Base-by-base conservation (phyloP, 2,797 vertebrate species). In the Orestias chungarensis region DNA sequence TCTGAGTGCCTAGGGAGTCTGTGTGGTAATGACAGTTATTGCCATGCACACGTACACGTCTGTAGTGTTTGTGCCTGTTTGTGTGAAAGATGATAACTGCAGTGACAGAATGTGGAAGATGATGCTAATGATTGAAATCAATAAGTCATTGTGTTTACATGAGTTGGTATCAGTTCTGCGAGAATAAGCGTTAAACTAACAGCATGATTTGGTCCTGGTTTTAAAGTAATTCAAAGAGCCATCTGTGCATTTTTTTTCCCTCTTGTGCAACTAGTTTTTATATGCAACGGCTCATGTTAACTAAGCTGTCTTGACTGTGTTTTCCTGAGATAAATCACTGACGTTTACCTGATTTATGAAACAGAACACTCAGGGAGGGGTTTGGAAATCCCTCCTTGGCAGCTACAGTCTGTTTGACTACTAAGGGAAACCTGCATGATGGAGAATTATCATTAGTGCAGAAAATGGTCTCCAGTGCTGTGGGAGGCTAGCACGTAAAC, bases 381-480 rank as follows among this genome's bases (percentile, higher is more conserved):
- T 77, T 80, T 66, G 70, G 67, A 78, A 70, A 67, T 52, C 68
- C 66, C 71, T 70, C 71, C 70, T 79, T 83, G 76, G 77, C 83
- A 78, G 71, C 76, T 47, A 57, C 73, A 54, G 68, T 68, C 67
- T 71, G 80, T 64, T 82, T 85, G 67, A 84, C 84, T 82, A 81
- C 84, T 84, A 87, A 76, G 64, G 57, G 75, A 86, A 54, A 70
- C 52, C 59, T 76, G 81, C 85, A 89, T 83, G 82, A 86, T 81
- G 72, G 82, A 83, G 74, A 87, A 85, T 90, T 83, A 89, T 87
- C 85, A 83, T 84, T 81, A 86, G 62, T 74, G 88, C 79, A 72
- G 82, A 79, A 82, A 78, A 81, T 52, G 52, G 70, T 83, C 47
- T 71, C 68, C 46, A 71, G 82, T 76, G 67, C 78, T 64, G 68